These are phyloP conservation scores for Lagopus muta DNA, from an alignment of 2,113 vertebrate species.

Conservation along the genomic window DNA sequence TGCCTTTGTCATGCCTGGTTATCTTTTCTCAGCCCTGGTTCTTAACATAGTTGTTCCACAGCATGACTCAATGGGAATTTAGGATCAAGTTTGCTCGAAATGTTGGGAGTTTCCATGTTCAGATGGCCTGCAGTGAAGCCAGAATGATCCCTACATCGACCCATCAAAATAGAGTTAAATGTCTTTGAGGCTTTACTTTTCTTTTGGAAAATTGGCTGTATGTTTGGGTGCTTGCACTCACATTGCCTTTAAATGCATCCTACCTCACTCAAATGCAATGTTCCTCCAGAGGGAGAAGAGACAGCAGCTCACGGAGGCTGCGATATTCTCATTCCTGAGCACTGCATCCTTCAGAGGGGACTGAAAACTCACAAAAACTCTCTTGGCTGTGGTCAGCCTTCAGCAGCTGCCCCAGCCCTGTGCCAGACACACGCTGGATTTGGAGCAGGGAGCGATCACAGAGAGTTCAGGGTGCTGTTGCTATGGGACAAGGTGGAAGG, in stretches of 20 bases:
- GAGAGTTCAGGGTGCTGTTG: neutral
- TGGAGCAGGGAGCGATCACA: neutral
- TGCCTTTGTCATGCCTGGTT: neutral
- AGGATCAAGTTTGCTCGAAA: neutral
- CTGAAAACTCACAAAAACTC: neutral
- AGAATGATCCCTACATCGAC: neutral
- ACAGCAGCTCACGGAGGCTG: neutral
- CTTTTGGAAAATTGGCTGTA: neutral
- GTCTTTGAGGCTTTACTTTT: neutral
- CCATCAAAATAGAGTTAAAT: neutral
- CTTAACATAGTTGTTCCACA: neutral
- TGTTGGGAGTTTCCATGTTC: rapidly evolving
- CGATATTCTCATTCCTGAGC: neutral
- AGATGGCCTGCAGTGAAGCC: neutral
- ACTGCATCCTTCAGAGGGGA: neutral
- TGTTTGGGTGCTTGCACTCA: neutral
- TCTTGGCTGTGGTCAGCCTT: neutral
- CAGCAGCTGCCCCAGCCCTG: neutral
- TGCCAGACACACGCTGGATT: rapidly evolving
- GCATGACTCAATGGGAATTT: neutral
- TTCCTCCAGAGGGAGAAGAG: neutral
- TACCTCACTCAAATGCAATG: rapidly evolving
- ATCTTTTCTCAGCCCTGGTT: neutral
- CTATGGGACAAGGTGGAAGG: neutral
- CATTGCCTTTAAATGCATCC: neutral